A percentile compares a stretch with the other conserved stretches of the same genome.
Evolutionary conservation across 2,888 invertebrate species (phyloP).

Genomic region (Hermaeophaga mercurialis): DNA sequence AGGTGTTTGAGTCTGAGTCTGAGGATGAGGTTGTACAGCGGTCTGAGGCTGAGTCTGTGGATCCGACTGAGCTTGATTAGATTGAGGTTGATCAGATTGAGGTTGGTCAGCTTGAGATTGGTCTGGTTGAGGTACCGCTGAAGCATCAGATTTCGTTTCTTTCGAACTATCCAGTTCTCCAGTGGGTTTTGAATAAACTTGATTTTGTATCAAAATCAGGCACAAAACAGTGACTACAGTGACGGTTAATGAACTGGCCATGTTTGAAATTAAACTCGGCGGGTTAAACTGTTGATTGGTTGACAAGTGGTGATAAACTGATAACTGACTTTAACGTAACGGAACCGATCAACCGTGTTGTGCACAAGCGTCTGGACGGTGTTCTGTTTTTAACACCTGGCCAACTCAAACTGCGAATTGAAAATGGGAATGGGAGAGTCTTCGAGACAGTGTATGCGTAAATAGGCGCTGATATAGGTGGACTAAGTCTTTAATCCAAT

Average conservation of each 20-base stretch:
- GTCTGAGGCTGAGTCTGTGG: background rate
- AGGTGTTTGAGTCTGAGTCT: background rate
- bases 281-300: background rate
- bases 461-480: conserved; percentile 4
- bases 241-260: conserved; percentile 16
- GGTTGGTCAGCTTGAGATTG: background rate
- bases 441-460: conserved; percentile 23
- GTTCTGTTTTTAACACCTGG: conserved; percentile 21
- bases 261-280: background rate
- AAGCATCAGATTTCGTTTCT: background rate
- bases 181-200: conserved; percentile 4
- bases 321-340: background rate
- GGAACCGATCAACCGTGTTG: conserved; percentile 9
- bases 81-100: background rate
- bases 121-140: background rate
- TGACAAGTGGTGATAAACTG: no score
- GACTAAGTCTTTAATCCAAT: no score
- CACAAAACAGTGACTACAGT: conserved; percentile 19
- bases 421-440: conserved; percentile 9
- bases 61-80: background rate
- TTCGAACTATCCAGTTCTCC: background rate
- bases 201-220: conserved; percentile 21
- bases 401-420: conserved; percentile 18
- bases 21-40: background rate
- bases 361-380: conserved; percentile 17